Percentiles rank a stretch among this genome's conserved stretches.
Evolutionary conservation across 2,113 vertebrate genomes (phyloP).

Genomic region (Lampris megalopsis): DNA sequence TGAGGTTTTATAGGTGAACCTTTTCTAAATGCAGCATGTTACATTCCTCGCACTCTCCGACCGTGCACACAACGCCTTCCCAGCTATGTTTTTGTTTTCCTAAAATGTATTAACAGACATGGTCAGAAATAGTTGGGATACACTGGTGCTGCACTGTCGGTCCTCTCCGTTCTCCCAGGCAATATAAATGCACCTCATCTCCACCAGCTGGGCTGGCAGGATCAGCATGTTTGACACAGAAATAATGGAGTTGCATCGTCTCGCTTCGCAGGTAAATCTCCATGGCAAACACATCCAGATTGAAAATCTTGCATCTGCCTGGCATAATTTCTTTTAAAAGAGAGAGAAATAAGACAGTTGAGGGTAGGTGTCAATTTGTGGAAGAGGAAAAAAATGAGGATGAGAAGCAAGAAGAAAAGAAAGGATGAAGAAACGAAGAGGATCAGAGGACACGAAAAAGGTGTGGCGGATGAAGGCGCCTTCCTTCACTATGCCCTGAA

Average conservation of each 20-base stretch:
- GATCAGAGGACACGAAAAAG: constrained; percentile 17
- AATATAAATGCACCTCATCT: constrained; percentile 42
- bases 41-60: not conserved
- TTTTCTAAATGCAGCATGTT: constrained; percentile 13
- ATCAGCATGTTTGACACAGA: constrained; percentile 33
- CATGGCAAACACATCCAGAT: constrained; percentile 30
- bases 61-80: not conserved
- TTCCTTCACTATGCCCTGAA: no score
- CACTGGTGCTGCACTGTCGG: constrained; percentile 6
- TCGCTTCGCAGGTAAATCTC: constrained; percentile 42
- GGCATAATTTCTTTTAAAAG: constrained; percentile 31
- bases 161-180: not conserved
- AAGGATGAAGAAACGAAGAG: not conserved
- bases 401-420: constrained; percentile 16
- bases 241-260: constrained; percentile 51
- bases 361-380: not conserved
- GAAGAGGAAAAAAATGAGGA: not conserved
- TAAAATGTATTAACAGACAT: constrained; percentile 8
- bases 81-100: constrained; percentile 24
- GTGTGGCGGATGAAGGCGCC: constrained; percentile 8
- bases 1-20: no score
- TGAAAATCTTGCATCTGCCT: constrained; percentile 39
- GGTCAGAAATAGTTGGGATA: constrained; percentile 24
- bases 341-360: not conserved
- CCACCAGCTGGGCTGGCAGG: constrained; percentile 9